phyloP scores from a whole-genome alignment of 2,113 vertebrate genomes.

The Nerophis lumbriciformis region DNA sequence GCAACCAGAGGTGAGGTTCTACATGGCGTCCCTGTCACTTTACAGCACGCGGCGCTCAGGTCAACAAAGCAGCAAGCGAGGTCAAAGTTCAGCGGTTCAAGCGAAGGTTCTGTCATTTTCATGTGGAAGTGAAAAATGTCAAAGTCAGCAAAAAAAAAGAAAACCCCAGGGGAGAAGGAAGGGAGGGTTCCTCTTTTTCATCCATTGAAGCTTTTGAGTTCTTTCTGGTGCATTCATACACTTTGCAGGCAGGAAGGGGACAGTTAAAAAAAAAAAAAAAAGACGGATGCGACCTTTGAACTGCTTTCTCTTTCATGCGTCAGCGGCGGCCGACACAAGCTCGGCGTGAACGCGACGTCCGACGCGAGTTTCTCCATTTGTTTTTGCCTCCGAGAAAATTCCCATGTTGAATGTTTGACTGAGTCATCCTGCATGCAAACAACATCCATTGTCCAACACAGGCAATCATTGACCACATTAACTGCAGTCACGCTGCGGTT shows the following conservation, averaged over 20 bases:
- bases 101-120: neutral
- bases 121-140: conserved; percentile 4
- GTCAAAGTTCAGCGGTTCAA: conserved; percentile 2
- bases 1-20: too few relatives aligned
- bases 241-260: neutral
- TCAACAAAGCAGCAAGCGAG: neutral
- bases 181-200: neutral
- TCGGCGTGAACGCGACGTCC: neutral
- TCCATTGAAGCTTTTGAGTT: neutral
- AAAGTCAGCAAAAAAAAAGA: neutral
- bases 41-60: neutral
- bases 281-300: neutral
- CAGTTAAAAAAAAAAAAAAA: neutral
- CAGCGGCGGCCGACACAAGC: neutral
- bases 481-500: neutral
- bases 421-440: neutral
- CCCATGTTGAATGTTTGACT: neutral
- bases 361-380: neutral
- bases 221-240: conserved; percentile 9
- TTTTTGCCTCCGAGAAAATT: neutral
- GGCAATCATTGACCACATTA: neutral
- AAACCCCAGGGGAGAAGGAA: neutral
- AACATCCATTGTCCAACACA: neutral
- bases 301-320: conserved; percentile 8
- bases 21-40: too few relatives aligned